A percentile compares a stretch with the other conserved stretches of the same genome.
These are phyloP conservation scores for Bellardia bayeri DNA, from an alignment of 2,888 invertebrate species.

Conservation along the genomic window DNA sequence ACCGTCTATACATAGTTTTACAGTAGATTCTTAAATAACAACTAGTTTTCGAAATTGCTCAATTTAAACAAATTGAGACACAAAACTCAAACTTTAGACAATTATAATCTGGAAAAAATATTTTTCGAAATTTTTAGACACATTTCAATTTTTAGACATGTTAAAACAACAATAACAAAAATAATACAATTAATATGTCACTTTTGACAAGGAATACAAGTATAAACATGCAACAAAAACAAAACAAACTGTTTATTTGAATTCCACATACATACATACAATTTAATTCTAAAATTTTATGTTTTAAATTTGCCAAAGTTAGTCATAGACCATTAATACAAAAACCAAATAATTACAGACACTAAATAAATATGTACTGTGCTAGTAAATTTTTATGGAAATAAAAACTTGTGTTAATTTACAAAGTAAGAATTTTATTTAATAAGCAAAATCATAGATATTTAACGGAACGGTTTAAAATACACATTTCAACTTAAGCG, in stretches of 20 bases:
- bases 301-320: background rate
- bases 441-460: background rate
- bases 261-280: background rate
- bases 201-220: background rate
- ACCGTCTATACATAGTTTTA: too few species aligned
- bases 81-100: background rate
- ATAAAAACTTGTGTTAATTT: constrained; percentile 11
- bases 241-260: background rate
- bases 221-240: background rate
- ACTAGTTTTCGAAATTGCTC: too few species aligned
- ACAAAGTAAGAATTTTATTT: background rate
- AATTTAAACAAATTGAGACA: too few species aligned
- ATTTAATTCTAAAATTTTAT: constrained; percentile 1
- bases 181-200: constrained; percentile 6
- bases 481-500: background rate
- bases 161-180: background rate
- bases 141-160: background rate
- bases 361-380: background rate
- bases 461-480: background rate
- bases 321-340: constrained; percentile 9
- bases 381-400: background rate
- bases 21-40: too few species aligned
- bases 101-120: background rate
- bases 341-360: background rate
- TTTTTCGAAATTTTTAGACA: background rate